Base-by-base conservation (phyloP, 2,113 vertebrate genomes). In the Semnopithecus entellus region DNA sequence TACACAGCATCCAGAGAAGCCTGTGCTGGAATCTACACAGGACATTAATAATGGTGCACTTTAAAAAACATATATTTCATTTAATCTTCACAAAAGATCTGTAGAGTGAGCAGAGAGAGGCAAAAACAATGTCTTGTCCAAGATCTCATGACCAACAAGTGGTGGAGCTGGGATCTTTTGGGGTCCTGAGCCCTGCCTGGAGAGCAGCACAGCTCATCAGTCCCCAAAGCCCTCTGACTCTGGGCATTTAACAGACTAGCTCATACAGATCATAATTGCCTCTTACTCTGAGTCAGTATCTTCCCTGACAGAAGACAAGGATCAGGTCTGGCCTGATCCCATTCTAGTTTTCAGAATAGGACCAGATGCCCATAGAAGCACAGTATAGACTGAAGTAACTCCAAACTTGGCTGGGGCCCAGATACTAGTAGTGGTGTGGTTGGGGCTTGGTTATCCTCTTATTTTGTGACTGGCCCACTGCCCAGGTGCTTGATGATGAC, bases 401-500 rank as follows among this genome's bases (percentile, higher is more conserved):
- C 9, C 57, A 72, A 73, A 16, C 38, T 38, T 17, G 27, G 8
- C 12, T 8, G 52, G 86, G 48, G 20, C 85, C 32, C 9, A 40
- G 70, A 23, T 1, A 4, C 23, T 13, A 52, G 79, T 43, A 38
- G 43, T 27, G 35, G 73, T 3, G 6, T 32, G 22, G 52, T 8
- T 9, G 70, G 72, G 70, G 8, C 18, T 32, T 30, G 13, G 30
- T 57, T 10, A 16, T 8, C 11, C 17, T 82, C 83, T 80, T 16
- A 32, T 38, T 80, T 9, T 85, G 52, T 85, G 55, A 80, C 80
- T 78, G 91, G 48, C 45, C 35, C 10, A 0, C 57, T 25, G 8
- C 85, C 22, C 95, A 99, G 99, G 98, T 99, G 80, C 99, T 99
- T 90, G 99, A 99, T 78, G 98, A 99, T 0, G 99, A 99, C 55